Conservation (phyloP, 1,140 invertebrate genomes). For the Solenopsis invicta region DNA sequence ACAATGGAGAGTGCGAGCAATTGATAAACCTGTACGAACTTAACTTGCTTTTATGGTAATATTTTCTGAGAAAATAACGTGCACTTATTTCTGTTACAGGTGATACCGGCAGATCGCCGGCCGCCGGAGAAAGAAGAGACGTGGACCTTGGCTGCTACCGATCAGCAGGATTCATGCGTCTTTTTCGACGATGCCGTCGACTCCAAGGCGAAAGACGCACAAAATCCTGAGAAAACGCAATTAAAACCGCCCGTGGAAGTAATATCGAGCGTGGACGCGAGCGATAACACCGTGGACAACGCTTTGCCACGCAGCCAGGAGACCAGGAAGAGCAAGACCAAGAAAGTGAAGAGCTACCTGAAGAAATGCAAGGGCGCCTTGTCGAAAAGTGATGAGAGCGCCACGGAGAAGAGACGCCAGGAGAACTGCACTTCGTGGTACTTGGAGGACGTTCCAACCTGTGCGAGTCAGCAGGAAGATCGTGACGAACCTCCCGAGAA, state of each 20-base stretch:
- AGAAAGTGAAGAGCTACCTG: slow-evolving; percentile 86
- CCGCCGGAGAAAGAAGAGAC: slow-evolving; percentile 83
- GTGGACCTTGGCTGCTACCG: slow-evolving; percentile 79
- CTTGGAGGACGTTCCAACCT: slow-evolving; percentile 75
- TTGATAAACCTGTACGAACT: neutral
- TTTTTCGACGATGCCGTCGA: slow-evolving; percentile 64
- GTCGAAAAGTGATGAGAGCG: slow-evolving; percentile 80
- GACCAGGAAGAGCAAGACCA: slow-evolving; percentile 85
- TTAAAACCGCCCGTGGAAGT: slow-evolving; percentile 25
- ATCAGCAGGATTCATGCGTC: slow-evolving; percentile 51
- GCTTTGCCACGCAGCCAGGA: slow-evolving; percentile 80
- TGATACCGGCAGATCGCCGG: slow-evolving; percentile 84
- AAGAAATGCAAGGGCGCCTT: slow-evolving; percentile 86
- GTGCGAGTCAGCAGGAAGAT: slow-evolving; percentile 51
- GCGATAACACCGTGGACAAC: slow-evolving; percentile 62
- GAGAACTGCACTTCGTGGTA: slow-evolving; percentile 83
- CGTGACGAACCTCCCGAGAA: slow-evolving; percentile 30
- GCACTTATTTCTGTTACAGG: slow-evolving; percentile 75
- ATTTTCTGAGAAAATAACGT: neutral
- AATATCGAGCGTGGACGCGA: slow-evolving; percentile 17
- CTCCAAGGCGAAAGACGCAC: neutral
- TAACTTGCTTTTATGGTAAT: neutral
- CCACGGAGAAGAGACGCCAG: slow-evolving; percentile 78
- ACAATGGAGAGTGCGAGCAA: neutral
- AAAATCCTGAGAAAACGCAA: slow-evolving; percentile 58